phyloP scores from a whole-genome alignment of 2,888 invertebrate species.

The Galerucella pusilla region DNA sequence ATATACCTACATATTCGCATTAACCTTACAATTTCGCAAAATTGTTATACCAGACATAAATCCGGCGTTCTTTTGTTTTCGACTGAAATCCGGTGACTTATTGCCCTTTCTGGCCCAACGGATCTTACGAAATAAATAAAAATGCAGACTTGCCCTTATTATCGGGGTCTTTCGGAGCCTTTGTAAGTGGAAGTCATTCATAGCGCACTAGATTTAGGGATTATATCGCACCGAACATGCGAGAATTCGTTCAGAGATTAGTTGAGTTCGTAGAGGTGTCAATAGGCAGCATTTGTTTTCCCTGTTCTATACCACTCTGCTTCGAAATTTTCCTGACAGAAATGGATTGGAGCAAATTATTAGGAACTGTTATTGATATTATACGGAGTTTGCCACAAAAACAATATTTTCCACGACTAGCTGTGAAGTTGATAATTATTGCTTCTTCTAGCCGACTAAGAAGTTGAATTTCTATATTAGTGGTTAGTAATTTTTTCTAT shows the following conservation, averaged over 20 bases:
- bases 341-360: constrained; percentile 7
- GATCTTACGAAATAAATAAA: constrained; percentile 37
- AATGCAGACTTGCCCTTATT: constrained; percentile 36
- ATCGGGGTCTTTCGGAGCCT: constrained; percentile 19
- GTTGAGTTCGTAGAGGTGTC: constrained; percentile 41
- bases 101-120: constrained; percentile 35
- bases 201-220: constrained; percentile 37
- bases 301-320: constrained; percentile 25
- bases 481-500: too few species aligned
- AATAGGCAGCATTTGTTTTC: constrained; percentile 40
- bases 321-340: constrained; percentile 16
- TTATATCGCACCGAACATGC: constrained; percentile 38
- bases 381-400: too few species aligned
- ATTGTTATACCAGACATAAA: constrained; percentile 38
- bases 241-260: constrained; percentile 36
- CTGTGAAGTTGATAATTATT: too few species aligned
- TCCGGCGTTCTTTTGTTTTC: constrained; percentile 40
- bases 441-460: too few species aligned
- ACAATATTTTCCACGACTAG: too few species aligned
- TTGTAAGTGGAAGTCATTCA: constrained; percentile 36
- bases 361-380: neutral
- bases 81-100: constrained; percentile 39
- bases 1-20: constrained; percentile 18
- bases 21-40: constrained; percentile 36
- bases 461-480: too few species aligned